phyloP scores from a whole-genome alignment of 2,888 invertebrate genomes.

The Calliphora vomitoria region DNA sequence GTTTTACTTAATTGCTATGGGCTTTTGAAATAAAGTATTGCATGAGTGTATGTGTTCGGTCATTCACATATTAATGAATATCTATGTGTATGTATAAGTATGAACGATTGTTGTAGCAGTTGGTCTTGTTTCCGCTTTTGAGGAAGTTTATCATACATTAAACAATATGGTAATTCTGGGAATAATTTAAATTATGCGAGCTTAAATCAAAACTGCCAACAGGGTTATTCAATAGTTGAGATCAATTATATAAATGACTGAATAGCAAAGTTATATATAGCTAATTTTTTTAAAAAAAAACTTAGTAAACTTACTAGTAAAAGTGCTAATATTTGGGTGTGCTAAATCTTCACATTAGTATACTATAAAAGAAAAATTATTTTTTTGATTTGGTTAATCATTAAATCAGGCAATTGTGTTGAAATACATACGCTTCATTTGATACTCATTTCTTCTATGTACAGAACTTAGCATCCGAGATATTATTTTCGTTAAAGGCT shows the following conservation, averaged over 20 bases:
- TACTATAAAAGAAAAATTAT: no score
- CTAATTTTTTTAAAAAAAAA: no score
- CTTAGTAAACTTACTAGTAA: no score
- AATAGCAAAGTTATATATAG: no score
- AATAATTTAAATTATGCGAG: conserved; percentile 4
- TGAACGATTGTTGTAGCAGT: not conserved
- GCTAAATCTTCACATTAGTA: no score
- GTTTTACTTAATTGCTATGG: conserved; percentile 21
- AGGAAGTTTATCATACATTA: not conserved
- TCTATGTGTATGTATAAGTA: not conserved
- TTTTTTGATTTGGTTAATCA: no score
- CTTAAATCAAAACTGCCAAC: not conserved
- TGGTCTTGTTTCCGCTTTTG: conserved; percentile 14
- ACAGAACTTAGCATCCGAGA: no score
- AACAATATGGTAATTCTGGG: not conserved
- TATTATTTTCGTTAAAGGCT: no score
- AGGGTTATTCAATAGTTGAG: not conserved
- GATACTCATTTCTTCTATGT: no score
- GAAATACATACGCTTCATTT: no score
- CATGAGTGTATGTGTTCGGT: not conserved
- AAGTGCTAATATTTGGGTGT: no score
- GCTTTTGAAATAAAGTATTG: not conserved
- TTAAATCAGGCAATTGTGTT: no score
- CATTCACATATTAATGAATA: not conserved
- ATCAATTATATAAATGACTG: not conserved